phyloP scores from a whole-genome alignment of 2,797 vertebrate genomes.

The Syndactyla subalaris region DNA sequence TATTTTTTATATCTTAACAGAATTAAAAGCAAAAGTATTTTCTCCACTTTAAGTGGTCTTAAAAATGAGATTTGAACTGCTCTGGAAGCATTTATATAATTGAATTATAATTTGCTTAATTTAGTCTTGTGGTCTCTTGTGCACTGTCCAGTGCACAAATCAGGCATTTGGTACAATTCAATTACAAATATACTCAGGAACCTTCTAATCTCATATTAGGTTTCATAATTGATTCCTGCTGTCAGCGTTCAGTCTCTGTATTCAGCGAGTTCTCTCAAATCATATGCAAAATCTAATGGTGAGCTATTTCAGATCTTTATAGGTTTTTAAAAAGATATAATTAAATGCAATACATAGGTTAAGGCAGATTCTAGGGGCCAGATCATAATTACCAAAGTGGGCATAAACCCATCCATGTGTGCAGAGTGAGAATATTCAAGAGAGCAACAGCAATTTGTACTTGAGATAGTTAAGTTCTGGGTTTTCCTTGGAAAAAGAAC shows the following conservation, averaged over 20 bases:
- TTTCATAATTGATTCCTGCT: conserved; percentile 66
- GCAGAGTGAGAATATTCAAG: not conserved
- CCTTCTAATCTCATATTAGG: conserved; percentile 65
- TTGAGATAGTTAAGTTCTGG: not conserved
- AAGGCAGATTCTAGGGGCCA: not conserved
- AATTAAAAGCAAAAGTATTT: not conserved
- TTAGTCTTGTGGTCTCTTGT: conserved; percentile 45
- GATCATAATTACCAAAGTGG: not conserved
- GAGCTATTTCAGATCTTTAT: conserved; percentile 17
- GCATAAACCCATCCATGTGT: not conserved
- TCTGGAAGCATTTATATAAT: conserved; percentile 70
- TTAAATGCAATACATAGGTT: conserved; percentile 1
- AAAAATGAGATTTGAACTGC: conserved; percentile 7
- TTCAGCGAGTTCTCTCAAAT: not conserved
- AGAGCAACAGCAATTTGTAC: not conserved
- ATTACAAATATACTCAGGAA: conserved; percentile 58
- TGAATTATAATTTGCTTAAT: conserved; percentile 68
- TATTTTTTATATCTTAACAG: not conserved
- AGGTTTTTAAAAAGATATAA: not conserved
- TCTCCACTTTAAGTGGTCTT: not conserved
- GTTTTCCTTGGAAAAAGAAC: not conserved
- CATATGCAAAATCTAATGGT: not conserved
- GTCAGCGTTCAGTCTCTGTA: not conserved
- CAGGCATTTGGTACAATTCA: conserved; percentile 67
- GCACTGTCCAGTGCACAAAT: conserved; percentile 41